These are phyloP conservation scores for Dendrocopos noguchii DNA, from an alignment of 2,113 vertebrate genomes.

Conservation along the genomic window DNA sequence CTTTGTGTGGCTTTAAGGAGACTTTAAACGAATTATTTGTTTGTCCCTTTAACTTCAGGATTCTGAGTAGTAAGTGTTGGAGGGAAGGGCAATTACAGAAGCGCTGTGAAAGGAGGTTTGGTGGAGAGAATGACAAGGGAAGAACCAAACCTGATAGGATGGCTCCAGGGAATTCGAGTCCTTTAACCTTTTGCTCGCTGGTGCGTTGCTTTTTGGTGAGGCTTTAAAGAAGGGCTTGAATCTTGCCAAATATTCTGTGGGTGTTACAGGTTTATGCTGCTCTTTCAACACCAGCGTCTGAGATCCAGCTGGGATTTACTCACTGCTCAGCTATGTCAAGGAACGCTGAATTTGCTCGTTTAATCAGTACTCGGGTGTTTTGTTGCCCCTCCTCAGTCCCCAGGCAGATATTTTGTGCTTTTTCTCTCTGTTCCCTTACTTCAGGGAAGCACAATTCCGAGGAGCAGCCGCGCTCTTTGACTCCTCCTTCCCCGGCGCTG, in stretches of 20 bases:
- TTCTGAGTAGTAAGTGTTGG: background rate
- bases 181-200: background rate
- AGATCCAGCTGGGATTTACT: background rate
- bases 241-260: background rate
- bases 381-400: background rate
- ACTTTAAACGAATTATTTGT: background rate
- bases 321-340: background rate
- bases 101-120: background rate
- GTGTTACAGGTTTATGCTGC: background rate
- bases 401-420: background rate
- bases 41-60: background rate
- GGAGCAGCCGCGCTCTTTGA: fast-evolving
- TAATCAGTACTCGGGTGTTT: fast-evolving
- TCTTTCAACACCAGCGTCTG: constrained; percentile 1
- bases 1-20: background rate
- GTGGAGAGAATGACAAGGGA: background rate
- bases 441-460: background rate
- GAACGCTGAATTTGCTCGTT: constrained; percentile 5
- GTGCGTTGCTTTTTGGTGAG: background rate
- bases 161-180: background rate
- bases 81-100: background rate
- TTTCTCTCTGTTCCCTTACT: background rate
- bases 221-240: background rate
- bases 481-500: background rate
- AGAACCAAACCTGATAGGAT: background rate